These are phyloP conservation scores for Phaedon cochleariae DNA, from an alignment of 2,888 invertebrate genomes.

Conservation along the genomic window DNA sequence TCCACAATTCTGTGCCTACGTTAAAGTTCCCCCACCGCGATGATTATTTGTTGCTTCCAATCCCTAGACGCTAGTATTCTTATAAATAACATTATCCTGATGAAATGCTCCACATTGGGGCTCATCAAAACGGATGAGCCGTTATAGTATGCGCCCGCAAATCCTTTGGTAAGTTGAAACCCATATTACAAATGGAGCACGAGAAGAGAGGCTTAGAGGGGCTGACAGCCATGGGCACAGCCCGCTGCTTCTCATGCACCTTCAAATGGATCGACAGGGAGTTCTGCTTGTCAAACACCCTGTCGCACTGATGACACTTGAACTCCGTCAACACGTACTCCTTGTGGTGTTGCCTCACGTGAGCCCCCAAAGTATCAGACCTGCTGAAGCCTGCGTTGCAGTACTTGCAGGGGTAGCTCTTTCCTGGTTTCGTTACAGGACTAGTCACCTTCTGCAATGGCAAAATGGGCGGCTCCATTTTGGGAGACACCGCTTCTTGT, in stretches of 20 bases:
- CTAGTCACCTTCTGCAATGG: slow-evolving; percentile 24
- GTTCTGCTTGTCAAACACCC: slow-evolving; percentile 69
- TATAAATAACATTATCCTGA: too few relatives aligned
- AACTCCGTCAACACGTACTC: slow-evolving; percentile 62
- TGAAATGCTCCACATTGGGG: background rate
- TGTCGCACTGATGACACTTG: slow-evolving; percentile 72
- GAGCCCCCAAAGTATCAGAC: slow-evolving; percentile 70
- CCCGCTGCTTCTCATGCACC: slow-evolving; percentile 67
- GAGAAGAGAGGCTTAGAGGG: slow-evolving; percentile 60
- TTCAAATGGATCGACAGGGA: slow-evolving; percentile 71
- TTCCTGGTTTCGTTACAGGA: slow-evolving; percentile 48
- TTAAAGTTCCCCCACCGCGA: too few relatives aligned
- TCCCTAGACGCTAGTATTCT: too few relatives aligned
- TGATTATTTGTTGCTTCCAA: too few relatives aligned
- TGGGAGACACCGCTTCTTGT: slow-evolving; percentile 40
- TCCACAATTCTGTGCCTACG: too few relatives aligned
- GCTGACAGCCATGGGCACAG: background rate
- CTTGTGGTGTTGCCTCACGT: slow-evolving; percentile 69
- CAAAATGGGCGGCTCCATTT: too few relatives aligned
- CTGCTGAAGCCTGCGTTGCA: slow-evolving; percentile 72
- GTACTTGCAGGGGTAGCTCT: slow-evolving; percentile 66
- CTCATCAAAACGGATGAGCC: slow-evolving; percentile 58
- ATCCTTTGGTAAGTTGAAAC: slow-evolving; percentile 58
- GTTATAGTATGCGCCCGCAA: slow-evolving; percentile 58
- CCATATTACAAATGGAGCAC: slow-evolving; percentile 68